phyloP scores from a whole-genome alignment of 1,140 invertebrate species.

The Drosophila melanica region DNA sequence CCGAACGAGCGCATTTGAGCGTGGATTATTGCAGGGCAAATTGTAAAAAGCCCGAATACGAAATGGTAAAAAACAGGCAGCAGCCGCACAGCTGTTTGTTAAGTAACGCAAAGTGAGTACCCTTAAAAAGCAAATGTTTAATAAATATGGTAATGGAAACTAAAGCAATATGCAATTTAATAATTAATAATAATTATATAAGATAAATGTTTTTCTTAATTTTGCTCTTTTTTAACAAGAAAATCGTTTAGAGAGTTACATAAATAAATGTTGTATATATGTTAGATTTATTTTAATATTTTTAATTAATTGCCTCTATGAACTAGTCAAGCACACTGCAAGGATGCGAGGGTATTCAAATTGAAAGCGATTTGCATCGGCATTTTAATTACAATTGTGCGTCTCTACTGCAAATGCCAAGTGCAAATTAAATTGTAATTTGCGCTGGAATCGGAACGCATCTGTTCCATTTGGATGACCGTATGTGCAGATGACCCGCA shows the following conservation, averaged over 20 bases:
- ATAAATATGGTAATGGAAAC: no score
- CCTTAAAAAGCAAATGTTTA: not conserved
- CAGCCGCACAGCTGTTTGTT: not conserved
- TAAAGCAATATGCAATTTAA: no score
- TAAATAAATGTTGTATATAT: no score
- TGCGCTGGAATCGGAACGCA: constrained; percentile 6
- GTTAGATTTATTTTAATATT: no score
- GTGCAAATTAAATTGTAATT: constrained; percentile 57
- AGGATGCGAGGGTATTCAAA: not conserved
- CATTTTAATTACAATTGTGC: constrained; percentile 69
- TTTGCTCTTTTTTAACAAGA: no score
- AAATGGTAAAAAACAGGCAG: constrained; percentile 13
- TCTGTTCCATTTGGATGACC: constrained; percentile 2
- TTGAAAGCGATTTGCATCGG: constrained; percentile 32
- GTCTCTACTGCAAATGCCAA: constrained; percentile 44
- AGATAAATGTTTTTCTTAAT: no score
- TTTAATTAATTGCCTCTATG: no score
- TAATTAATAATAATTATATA: no score
- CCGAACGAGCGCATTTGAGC: constrained; percentile 45
- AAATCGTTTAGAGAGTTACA: no score
- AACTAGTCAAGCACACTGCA: not conserved
- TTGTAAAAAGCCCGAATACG: constrained; percentile 20
- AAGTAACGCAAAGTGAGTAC: not conserved
- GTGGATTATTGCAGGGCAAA: constrained; percentile 62
- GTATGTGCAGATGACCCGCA: constrained; percentile 15